Percentiles rank a stretch among this genome's conserved stretches.
These are phyloP conservation scores for Ammodytes marinus DNA, from an alignment of 2,113 vertebrate genomes.

Conservation along the genomic window DNA sequence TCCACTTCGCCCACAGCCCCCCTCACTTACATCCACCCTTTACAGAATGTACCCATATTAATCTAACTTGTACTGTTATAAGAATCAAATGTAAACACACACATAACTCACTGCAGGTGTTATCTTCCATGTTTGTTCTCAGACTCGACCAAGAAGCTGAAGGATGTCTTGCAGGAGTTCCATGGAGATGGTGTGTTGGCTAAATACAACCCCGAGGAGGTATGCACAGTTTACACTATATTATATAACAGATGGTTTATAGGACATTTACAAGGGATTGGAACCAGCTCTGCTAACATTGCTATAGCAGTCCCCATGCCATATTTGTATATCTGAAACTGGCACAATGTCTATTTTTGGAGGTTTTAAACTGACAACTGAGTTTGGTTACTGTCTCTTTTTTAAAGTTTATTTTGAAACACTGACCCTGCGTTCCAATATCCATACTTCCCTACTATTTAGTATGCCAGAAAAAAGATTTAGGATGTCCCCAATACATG, in stretches of 20 bases:
- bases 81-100: no score
- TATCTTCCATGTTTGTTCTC: slow-evolving; percentile 46
- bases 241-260: slow-evolving; percentile 21
- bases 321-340: not conserved
- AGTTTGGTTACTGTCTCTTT: not conserved
- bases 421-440: not conserved
- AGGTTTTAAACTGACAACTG: not conserved
- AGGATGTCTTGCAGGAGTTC: slow-evolving; percentile 96
- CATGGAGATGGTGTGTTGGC: slow-evolving; percentile 93
- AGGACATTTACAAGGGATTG: not conserved
- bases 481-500: no score
- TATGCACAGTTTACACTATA: slow-evolving; percentile 59
- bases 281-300: not conserved
- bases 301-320: not conserved
- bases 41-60: no score
- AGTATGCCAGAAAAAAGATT: no score
- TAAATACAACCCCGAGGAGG: slow-evolving; percentile 96
- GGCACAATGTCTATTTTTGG: not conserved
- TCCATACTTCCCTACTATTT: no score
- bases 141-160: slow-evolving; percentile 98
- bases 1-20: no score
- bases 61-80: no score
- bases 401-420: not conserved
- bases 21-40: no score
- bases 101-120: no score